Conservation (phyloP, 2,888 invertebrate genomes). For the Cabera pusaria region DNA sequence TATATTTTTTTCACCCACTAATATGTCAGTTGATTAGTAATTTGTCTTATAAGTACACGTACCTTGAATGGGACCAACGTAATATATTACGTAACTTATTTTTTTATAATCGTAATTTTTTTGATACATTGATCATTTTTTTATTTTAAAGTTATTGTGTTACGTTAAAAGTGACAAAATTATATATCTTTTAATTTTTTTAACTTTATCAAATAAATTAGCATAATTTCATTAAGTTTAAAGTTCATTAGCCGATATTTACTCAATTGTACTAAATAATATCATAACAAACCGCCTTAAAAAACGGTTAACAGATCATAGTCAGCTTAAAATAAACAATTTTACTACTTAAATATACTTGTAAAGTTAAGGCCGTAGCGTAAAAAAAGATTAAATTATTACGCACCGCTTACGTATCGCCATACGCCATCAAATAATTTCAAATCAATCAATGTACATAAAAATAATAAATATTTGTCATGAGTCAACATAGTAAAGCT, state of each 20-base stretch:
- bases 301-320: slow-evolving; percentile 10
- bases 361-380: slow-evolving; percentile 9
- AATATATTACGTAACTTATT: too few relatives aligned
- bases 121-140: too few relatives aligned
- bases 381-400: slow-evolving; percentile 42
- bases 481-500: slow-evolving; percentile 68
- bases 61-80: too few relatives aligned
- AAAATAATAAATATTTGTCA: slow-evolving; percentile 78
- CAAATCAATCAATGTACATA: slow-evolving; percentile 42
- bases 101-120: too few relatives aligned
- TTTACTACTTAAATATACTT: slow-evolving; percentile 31
- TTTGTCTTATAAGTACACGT: too few relatives aligned
- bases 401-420: slow-evolving; percentile 54
- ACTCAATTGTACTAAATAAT: slow-evolving; percentile 13
- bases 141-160: too few relatives aligned
- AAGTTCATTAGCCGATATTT: not conserved
- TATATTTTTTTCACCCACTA: too few relatives aligned
- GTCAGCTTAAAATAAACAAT: slow-evolving; percentile 25
- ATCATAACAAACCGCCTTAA: slow-evolving; percentile 16
- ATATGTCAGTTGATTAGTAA: too few relatives aligned
- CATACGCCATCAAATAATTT: slow-evolving; percentile 34
- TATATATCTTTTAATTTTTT: too few relatives aligned
- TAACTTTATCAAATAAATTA: too few relatives aligned
- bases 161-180: too few relatives aligned
- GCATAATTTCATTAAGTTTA: too few relatives aligned